Conservation (phyloP, 2,888 invertebrate species). For the Sesia apiformis region DNA sequence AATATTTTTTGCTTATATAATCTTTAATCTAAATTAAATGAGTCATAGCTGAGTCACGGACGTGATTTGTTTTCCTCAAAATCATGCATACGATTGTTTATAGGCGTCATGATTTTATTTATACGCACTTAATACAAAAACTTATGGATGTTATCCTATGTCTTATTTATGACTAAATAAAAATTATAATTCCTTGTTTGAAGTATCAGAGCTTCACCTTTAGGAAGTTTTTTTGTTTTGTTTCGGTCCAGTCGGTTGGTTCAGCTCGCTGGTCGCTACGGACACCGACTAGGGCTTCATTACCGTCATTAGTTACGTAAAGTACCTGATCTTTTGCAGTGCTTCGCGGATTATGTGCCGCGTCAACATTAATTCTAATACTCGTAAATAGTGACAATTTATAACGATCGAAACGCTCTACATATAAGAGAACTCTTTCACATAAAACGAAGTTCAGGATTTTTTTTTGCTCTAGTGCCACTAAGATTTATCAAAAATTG, state of each 20-base stretch:
- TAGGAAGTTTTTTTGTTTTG: slow-evolving; percentile 15
- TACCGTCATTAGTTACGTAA: neutral
- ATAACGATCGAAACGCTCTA: too few species aligned
- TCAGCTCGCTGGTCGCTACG: slow-evolving; percentile 18
- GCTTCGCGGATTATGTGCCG: neutral
- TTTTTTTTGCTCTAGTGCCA: too few species aligned
- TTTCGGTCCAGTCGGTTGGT: slow-evolving; percentile 31
- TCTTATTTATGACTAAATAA: too few species aligned
- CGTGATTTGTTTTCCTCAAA: slow-evolving; percentile 23
- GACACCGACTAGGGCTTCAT: slow-evolving; percentile 7
- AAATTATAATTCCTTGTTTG: too few species aligned
- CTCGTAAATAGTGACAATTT: too few species aligned
- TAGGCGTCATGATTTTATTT: slow-evolving; percentile 1
- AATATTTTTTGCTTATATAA: slow-evolving; percentile 15
- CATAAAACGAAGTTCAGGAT: too few species aligned
- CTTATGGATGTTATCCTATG: too few species aligned
- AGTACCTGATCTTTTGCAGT: neutral
- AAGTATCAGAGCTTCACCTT: too few species aligned
- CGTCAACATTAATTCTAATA: too few species aligned
- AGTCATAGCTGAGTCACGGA: slow-evolving; percentile 27
- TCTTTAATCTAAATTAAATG: slow-evolving; percentile 18
- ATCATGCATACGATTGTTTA: slow-evolving; percentile 4
- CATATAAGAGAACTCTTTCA: too few species aligned
- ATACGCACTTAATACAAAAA: neutral
- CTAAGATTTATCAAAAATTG: too few species aligned